Base-by-base conservation (phyloP, 2,797 vertebrate genomes). In the Harpia harpyja region DNA sequence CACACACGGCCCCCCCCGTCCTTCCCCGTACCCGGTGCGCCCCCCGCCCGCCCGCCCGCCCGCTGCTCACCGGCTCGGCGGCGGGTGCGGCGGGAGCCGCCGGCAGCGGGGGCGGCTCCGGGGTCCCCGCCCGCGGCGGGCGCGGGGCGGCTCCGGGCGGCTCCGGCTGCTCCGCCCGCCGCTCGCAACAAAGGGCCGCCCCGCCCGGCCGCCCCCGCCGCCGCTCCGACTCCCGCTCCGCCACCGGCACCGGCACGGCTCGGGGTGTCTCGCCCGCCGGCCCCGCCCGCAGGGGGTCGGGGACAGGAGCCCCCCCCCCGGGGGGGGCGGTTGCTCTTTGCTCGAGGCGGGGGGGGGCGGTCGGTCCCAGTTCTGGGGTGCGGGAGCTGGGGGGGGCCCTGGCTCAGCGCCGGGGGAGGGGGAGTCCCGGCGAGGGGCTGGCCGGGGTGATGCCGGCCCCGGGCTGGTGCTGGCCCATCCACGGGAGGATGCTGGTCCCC, bases 101-200 rank as follows among this genome's bases (percentile, higher is more conserved):
- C 64, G 69, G 85, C 85, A 39, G 53, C 80, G 85, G 79, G 84
- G 85, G 79, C 89, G 80, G 84, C 83, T 91, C 73, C 77, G 61
- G 75, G 82, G 54, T 82, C 84, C 89, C 92, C 92, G 51, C 88
- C 92, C 79, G 92, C 73, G 73, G 75, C 61, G 79, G 79, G 53
- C 27, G 39, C 65, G 65, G 79, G 68, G 80, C 69, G 80, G 80
- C 56, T 46, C 43, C 35, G 78, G 76, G 81, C 48, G 51, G 81
- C 70, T 68, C 84, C 65, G 57, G 30, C 39, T 32, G 57, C 75
- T 64, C 85, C 85, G 75, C 85, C 85, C 85, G 59, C 76, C 59
- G 68, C 76, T 63, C 68, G 80, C 86, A 94, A 95, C 94, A 95
- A 92, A 87, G 87, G 64, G 37, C 74, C 74, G 87, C 59, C 73